Evolutionary conservation across 2,113 vertebrate species (phyloP), one percentile per base, ranked within the genome.

Genomic region (Daphoenositta chrysoptera): DNA sequence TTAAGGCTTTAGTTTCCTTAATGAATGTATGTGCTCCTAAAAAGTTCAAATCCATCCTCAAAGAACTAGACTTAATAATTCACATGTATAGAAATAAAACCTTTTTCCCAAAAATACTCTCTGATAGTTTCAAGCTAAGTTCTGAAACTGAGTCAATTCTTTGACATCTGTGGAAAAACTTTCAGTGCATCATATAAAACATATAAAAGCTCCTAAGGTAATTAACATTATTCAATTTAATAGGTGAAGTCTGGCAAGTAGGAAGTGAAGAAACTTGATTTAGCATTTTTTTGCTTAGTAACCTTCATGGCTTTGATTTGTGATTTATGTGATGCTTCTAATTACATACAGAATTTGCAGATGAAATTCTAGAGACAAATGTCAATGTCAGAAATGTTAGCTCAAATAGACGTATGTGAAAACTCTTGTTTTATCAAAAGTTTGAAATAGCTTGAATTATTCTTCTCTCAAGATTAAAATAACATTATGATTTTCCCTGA

Each of bases 261-360:
- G 6, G 13, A 79, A 75, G 31, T 31, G 15, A 68, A 64, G 9
- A 44, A n/a, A 14, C 50, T 64, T 93, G 5, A 3, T 66, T 89
- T 31, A 76, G 18, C 6, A 57, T 11, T 89, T 88, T 88, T 79
- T 71, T 35, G 30, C 30, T 85, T 84, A 78, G 79, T 81, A 85
- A 76, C 27, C 37, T 56, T 70, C 50, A 71, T 50, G 24, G 15
- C 15, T 84, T 93, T 73, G 61, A 83, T 61, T 83, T 92, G 51
- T 85, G 60, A 78, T 96, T 91, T 95, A 75, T 66, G 83, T 85
- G 31, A 82, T 58, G 23, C 17, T 72, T 95, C 57, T 65, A 92
- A 81, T 76, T 57, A 51, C 5, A 26, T 39, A 33, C 0, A 2
- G 47, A 47, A 79, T 70, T 51, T 79, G 18, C 10, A 63, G 27